Evolutionary conservation across 2,888 invertebrate genomes (phyloP), one percentile per base, ranked within the genome.

Genomic region (Malthinus flaveolus): DNA sequence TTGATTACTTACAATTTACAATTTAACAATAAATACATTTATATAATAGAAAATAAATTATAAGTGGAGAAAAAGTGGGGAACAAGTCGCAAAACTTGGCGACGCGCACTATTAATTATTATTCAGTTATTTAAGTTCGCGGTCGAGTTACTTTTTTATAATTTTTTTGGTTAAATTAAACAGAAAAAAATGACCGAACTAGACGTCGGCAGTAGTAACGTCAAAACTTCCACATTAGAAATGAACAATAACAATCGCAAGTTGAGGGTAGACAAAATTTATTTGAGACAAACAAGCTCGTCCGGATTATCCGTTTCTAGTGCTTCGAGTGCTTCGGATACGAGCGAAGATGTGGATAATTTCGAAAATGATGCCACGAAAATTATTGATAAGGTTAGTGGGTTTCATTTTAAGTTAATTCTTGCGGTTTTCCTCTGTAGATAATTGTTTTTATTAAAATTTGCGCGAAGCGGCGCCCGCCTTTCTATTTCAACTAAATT

Each of bases 271-370:
- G 55, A 60, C 7, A 49, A 49, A 9, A 39, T 44, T 36, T 57
- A 65, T 36, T 7, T 42, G 2, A 54, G 52, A 37, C 58, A 48
- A 45, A 56, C 64, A 44, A 67, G 65, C 47, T 55, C 42, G 37
- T 69, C 70, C 23, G 66, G 66, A 45, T 56, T 44, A 44, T 71
- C 71, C 15, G 49, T 71, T 37, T 73, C 71, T 15, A 74, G 71
- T 65, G 68, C 66, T 31, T 69, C 71, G 49, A 71, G 71, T 66
- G 69, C 65, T 56, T 68, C 68, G 15, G 72, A 72, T 53, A 68
- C 68, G 7, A 71, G 71, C 60, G 72, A 73, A 51, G 74, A 72
- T 7, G 49, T 56, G 12, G 68, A 68, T 44, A 47, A 23, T 15
- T 39, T 13, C 6, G 39, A 39, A 11, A 13, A 39, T 39, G 39